These are phyloP conservation scores for Adineta ricciae DNA, from an alignment of 2,888 invertebrate genomes.

Conservation along the genomic window DNA sequence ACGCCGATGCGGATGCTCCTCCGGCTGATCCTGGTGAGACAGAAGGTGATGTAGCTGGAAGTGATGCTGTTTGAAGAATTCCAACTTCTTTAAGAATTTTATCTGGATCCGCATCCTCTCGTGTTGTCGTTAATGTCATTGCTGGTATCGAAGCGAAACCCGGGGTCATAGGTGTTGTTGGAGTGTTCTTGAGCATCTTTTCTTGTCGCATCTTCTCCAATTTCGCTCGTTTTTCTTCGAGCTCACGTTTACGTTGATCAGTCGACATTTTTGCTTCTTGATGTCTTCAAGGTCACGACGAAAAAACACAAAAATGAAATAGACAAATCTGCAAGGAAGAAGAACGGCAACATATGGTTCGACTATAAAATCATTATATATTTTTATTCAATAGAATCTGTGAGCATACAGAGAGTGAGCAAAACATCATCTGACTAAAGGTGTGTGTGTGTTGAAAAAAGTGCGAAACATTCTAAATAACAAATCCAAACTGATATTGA, in stretches of 20 bases:
- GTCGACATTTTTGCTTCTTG: background rate
- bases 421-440: slow-evolving; percentile 1
- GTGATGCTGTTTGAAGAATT: background rate
- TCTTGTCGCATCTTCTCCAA: slow-evolving; percentile 48
- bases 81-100: background rate
- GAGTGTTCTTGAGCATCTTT: slow-evolving; percentile 36
- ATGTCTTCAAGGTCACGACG: background rate
- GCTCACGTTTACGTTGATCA: slow-evolving; percentile 41
- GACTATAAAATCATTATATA: background rate
- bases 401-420: background rate
- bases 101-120: slow-evolving; percentile 2
- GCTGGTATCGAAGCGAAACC: background rate
- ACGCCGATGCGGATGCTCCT: too few species aligned
- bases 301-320: too few species aligned
- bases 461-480: background rate
- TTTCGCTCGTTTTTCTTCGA: slow-evolving; percentile 48
- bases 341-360: background rate
- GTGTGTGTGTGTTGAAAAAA: background rate
- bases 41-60: background rate
- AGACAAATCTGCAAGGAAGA: background rate
- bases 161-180: background rate
- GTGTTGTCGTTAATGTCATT: background rate
- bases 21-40: background rate
- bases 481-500: background rate
- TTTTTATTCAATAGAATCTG: background rate